Conservation (phyloP, 2,113 vertebrate species). For the Myodes glareolus region DNA sequence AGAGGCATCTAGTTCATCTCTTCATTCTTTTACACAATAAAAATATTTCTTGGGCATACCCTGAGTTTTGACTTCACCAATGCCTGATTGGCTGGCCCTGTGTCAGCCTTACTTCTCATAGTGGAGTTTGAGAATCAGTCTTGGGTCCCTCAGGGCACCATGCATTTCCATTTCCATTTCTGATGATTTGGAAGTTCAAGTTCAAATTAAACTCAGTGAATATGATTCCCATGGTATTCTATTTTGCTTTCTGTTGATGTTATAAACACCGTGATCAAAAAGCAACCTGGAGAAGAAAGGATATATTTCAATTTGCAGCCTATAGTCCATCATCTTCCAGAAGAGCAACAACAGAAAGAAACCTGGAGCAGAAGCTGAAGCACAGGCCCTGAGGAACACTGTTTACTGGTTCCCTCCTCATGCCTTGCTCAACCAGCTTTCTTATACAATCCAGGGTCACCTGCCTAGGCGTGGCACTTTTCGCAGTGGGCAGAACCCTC, state of each 20-base stretch:
- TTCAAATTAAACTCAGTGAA: neutral
- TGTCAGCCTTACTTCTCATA: neutral
- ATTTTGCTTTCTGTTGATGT: neutral
- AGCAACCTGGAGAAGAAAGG: neutral
- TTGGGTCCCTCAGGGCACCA: neutral
- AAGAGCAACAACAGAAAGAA: neutral
- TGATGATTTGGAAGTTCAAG: neutral
- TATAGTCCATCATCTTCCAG: neutral
- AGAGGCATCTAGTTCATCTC: neutral
- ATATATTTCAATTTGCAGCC: neutral
- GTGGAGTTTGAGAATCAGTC: neutral
- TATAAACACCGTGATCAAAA: neutral
- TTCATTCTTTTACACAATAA: neutral
- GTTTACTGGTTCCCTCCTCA: neutral
- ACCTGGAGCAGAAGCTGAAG: neutral
- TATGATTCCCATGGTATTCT: conserved; percentile 5
- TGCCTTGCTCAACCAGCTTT: neutral
- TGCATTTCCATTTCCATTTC: neutral
- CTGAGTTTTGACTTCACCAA: neutral
- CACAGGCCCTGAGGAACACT: neutral
- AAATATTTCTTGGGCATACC: neutral
- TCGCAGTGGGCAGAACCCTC: neutral
- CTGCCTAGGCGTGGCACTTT: neutral
- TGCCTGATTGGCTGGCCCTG: neutral
- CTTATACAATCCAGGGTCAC: neutral